Base-by-base conservation (phyloP, 2,113 vertebrate species). In the Brachyhypopomus gauderio region DNA sequence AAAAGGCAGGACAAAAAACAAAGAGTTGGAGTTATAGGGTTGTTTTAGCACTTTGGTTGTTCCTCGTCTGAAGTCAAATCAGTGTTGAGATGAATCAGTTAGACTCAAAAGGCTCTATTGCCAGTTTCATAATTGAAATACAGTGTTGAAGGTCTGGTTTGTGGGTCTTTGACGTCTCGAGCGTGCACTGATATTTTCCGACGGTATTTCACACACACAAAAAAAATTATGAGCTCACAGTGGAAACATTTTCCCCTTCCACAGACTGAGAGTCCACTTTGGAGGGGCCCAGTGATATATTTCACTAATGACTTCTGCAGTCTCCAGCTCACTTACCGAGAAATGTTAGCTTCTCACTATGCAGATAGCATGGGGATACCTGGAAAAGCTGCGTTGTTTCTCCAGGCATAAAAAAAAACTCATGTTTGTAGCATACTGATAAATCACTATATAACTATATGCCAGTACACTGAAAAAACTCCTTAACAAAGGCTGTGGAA, bases 211-310 rank as follows among this genome's bases (percentile, higher is more conserved):
- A 52, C 45, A 52, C 45, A 52, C 41, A 41, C 86, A 75, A 87
- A 92, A 93, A 89, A 91, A 90, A 88, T 91, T 87, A 94, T 96
- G 91, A 95, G 86, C 88, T 95, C 92, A 95, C 82, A 82, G 73
- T 93, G 93, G 93, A 95, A 95, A 94, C 79, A 93, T 93, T 93
- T 91, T 88, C 85, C 87, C 84, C 84, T 89, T 88, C 87, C 89
- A 90, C 90, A 80, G 90, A 92, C 84, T 89, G 91, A 82, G 88
- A 93, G 90, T 87, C 91, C 84, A 84, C 91, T 90, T 93, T 90
- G 87, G 89, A 94, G 92, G 89, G 90, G 90, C 85, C 82, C 87
- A 78, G 87, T 90, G 88, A 93, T 93, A 92, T 93, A 93, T 94
- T 92, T 91, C 88, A 85, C 89, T 94, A 93, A 94, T 86, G 92